Evolutionary conservation across 1,140 invertebrate species (phyloP).

Genomic region (Pachyrhynchus sulphureomaculatus): DNA sequence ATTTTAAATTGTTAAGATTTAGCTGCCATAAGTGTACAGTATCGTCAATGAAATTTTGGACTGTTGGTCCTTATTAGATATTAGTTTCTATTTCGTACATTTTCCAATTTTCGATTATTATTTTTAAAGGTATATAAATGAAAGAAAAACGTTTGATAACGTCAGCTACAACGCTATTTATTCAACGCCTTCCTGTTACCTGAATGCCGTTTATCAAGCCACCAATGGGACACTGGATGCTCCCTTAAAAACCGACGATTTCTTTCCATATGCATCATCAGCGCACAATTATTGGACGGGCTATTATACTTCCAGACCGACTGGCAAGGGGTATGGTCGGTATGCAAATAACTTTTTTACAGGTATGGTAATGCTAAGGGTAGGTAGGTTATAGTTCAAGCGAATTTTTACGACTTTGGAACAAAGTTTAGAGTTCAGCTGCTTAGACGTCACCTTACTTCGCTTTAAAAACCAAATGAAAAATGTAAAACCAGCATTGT

Average conservation of each 20-base stretch:
- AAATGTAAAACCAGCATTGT: too few relatives aligned
- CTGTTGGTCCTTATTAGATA: too few relatives aligned
- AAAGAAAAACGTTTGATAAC: slow-evolving; percentile 74
- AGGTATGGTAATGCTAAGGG: slow-evolving; percentile 51
- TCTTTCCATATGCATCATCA: slow-evolving; percentile 90
- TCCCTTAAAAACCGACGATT: slow-evolving; percentile 53
- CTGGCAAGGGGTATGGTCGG: slow-evolving; percentile 78
- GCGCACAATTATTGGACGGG: slow-evolving; percentile 91
- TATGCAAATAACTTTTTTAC: slow-evolving; percentile 76
- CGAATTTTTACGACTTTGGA: too few relatives aligned
- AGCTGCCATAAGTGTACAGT: too few relatives aligned
- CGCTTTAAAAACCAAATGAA: too few relatives aligned
- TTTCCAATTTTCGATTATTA: too few relatives aligned
- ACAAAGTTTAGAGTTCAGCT: too few relatives aligned
- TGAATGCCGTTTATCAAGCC: slow-evolving; percentile 75
- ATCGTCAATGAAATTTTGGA: too few relatives aligned
- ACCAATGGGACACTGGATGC: slow-evolving; percentile 44
- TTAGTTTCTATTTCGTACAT: too few relatives aligned
- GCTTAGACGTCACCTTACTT: too few relatives aligned
- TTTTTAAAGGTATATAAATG: slow-evolving; percentile 75
- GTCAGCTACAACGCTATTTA: slow-evolving; percentile 78
- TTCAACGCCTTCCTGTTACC: slow-evolving; percentile 92
- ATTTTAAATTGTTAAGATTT: too few relatives aligned
- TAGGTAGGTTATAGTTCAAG: background rate
- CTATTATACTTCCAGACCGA: slow-evolving; percentile 88